Evolutionary conservation across 2,888 invertebrate genomes (phyloP), one percentile per base, ranked within the genome.

Genomic region (Hemicrepidius hirtus): DNA sequence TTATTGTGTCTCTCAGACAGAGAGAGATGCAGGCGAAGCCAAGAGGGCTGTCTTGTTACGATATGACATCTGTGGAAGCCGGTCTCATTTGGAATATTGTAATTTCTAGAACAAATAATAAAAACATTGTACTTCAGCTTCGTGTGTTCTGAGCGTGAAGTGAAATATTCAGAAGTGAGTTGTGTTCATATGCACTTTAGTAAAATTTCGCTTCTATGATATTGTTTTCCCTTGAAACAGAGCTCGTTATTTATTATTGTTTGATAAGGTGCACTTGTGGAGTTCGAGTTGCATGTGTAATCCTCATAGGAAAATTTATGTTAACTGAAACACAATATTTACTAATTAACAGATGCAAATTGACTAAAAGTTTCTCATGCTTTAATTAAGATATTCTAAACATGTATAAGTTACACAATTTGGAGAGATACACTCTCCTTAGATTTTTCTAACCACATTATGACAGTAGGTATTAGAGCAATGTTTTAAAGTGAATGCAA

Each of bases 41-140:
- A 65, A 64, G 68, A 68, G 68, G 63, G 59, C 46, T 41, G 68
- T 40, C 72, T 73, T 73, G 68, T 64, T 68, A 73, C 55, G 60
- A 73, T 68, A 68, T 64, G 72, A 73, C 72, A 73, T 73, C 68
- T 73, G 68, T 68, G 68, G 62, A 73, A 73, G 72, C 55, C 72
- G 68, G 57, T 68, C 68, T 73, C 72, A 73, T 73, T 73, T 68
- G 64, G 72, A 73, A 68, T 68, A 73, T 73, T 68, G 72, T 73
- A 73, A 73, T 73, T 68, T 73, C 64, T 59, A 73, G 68, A 68
- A 73, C 72, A 73, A 69, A 73, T 73, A 73, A 73, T 71, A 71
- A 73, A 73, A 73, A 73, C 68, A 68, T n/a, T 68, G 72, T 53
- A 59, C 68, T 73, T 24, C 53, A 68, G 59, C 68, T 64, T 64